A percentile compares a stretch with the other conserved stretches of the same genome.
Conservation (phyloP, 1,140 invertebrate species). For the Pygmarrhopalites habei region DNA sequence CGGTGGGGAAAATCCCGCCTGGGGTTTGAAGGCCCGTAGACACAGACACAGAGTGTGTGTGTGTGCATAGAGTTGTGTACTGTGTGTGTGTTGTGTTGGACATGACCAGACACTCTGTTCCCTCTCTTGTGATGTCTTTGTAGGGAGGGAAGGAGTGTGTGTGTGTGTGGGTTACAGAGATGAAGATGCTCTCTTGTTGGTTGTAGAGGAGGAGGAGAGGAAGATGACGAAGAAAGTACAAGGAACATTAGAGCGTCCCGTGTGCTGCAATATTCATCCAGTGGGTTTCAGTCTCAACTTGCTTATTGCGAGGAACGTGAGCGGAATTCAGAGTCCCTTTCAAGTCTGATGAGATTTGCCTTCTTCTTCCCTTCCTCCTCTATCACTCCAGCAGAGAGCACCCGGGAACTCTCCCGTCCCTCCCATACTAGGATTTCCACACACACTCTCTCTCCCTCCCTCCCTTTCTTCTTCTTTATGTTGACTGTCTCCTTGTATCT, state of each 20-base stretch:
- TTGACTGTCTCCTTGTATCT: neutral
- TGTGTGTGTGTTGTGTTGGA: too few species aligned
- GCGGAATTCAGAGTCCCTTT: constrained; percentile 38
- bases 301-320: constrained; percentile 40
- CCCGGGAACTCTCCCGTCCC: neutral
- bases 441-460: neutral
- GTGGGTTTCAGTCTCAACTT: constrained; percentile 37
- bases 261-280: constrained; percentile 40
- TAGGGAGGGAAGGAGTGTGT: too few species aligned
- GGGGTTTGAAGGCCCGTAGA: too few species aligned
- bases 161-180: too few species aligned
- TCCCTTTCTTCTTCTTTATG: neutral
- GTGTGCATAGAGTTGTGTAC: too few species aligned
- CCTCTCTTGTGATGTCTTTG: too few species aligned
- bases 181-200: too few species aligned
- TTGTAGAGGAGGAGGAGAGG: neutral
- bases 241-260: constrained; percentile 33
- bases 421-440: neutral
- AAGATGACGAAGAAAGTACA: constrained; percentile 31
- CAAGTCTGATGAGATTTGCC: constrained; percentile 40
- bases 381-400: neutral
- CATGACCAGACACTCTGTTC: too few species aligned
- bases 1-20: too few species aligned
- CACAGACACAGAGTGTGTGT: too few species aligned
- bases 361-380: constrained; percentile 3